phyloP scores from a whole-genome alignment of 2,888 invertebrate genomes.

The Germaria angustata region DNA sequence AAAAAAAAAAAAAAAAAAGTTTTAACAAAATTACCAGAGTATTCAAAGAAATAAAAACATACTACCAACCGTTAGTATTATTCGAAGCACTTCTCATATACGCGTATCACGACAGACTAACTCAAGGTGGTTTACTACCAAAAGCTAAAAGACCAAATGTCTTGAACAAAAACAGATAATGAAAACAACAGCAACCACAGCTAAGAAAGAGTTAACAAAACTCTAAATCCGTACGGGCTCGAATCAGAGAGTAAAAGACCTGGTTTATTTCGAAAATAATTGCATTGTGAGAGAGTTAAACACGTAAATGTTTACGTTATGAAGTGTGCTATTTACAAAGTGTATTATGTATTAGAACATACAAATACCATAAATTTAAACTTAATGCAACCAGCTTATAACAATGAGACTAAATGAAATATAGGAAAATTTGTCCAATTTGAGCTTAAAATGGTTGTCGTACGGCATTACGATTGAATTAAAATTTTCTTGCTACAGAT shows the following conservation, averaged over 20 bases:
- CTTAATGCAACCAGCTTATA: constrained; percentile 38
- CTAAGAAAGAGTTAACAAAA: constrained; percentile 34
- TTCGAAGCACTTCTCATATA: constrained; percentile 54
- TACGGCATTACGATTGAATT: too few species aligned
- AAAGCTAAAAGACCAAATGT: constrained; percentile 61
- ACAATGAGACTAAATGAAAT: neutral
- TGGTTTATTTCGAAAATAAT: neutral
- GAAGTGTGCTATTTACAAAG: constrained; percentile 6
- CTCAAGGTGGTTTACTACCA: constrained; percentile 65
- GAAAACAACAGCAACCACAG: constrained; percentile 40
- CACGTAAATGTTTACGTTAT: constrained; percentile 51
- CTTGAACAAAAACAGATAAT: constrained; percentile 44
- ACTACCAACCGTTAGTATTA: constrained; percentile 44
- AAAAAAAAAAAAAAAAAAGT: neutral
- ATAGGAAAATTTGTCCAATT: too few species aligned
- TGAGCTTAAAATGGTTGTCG: too few species aligned
- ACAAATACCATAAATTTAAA: neutral
- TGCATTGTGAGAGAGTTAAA: neutral
- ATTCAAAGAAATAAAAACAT: neutral
- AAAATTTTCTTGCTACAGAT: too few species aligned
- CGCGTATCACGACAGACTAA: constrained; percentile 67
- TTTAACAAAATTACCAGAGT: neutral
- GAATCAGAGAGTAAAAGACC: constrained; percentile 30
- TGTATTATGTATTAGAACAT: constrained; percentile 8
- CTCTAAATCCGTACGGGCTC: constrained; percentile 21